These are phyloP conservation scores for Nymphalis c-album DNA, from an alignment of 2,888 invertebrate species.

Conservation along the genomic window DNA sequence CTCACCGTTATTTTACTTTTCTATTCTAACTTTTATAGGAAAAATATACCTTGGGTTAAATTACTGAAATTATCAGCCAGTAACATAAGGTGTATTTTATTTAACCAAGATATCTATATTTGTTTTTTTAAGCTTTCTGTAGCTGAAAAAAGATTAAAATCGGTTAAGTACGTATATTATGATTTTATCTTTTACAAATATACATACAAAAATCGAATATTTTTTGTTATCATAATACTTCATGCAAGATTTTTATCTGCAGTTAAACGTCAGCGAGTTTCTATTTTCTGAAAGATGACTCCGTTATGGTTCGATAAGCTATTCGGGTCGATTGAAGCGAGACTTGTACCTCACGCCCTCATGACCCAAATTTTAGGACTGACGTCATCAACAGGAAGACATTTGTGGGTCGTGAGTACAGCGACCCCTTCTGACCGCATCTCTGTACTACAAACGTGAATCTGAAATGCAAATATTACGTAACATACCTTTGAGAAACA, in stretches of 20 bases:
- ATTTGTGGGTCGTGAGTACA: slow-evolving; percentile 64
- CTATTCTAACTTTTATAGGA: too few species aligned
- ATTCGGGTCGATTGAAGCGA: slow-evolving; percentile 46
- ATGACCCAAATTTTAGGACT: slow-evolving; percentile 74
- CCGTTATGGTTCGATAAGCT: slow-evolving; percentile 39
- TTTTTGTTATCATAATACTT: too few species aligned
- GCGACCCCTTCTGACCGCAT: slow-evolving; percentile 45
- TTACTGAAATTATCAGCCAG: too few species aligned
- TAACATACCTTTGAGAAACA: neutral
- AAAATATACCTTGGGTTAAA: too few species aligned
- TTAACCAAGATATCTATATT: too few species aligned
- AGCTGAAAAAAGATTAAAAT: too few species aligned
- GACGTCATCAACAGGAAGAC: slow-evolving; percentile 70
- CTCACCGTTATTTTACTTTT: too few species aligned
- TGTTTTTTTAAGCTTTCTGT: too few species aligned
- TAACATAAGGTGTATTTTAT: too few species aligned
- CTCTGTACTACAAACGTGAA: slow-evolving; percentile 22
- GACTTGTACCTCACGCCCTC: slow-evolving; percentile 58
- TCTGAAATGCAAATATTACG: slow-evolving; percentile 5
- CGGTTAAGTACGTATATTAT: too few species aligned
- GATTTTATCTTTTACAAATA: too few species aligned
- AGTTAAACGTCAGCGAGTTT: slow-evolving; percentile 26
- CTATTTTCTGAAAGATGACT: slow-evolving; percentile 32
- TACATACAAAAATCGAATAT: too few species aligned
- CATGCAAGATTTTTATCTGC: neutral